Evolutionary conservation across 2,113 vertebrate genomes (phyloP).

Genomic region (Sturnus vulgaris): DNA sequence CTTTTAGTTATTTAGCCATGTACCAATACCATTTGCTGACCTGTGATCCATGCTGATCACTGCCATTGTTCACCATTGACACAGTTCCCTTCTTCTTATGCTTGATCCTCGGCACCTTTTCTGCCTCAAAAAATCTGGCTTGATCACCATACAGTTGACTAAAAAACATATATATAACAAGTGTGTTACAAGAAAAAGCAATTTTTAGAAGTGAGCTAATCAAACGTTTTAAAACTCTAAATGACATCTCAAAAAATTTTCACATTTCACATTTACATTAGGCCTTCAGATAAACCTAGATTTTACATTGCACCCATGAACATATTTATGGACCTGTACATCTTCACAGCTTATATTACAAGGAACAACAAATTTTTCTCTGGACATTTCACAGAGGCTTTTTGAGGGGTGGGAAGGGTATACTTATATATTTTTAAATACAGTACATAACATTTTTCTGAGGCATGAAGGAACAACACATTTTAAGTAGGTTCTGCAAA

Average conservation of each 20-base stretch:
- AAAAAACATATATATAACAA: conserved; percentile 21
- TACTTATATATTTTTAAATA: background rate
- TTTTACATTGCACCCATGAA: background rate
- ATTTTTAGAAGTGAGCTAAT: background rate
- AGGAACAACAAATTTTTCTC: background rate
- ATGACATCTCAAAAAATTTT: background rate
- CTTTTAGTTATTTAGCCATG: background rate
- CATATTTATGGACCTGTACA: background rate
- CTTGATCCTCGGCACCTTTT: conserved; percentile 93
- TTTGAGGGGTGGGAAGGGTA: rapidly evolving
- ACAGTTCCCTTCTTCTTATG: conserved; percentile 93
- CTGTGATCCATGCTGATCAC: conserved; percentile 92
- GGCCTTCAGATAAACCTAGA: background rate
- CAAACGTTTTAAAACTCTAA: background rate
- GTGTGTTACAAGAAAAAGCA: background rate
- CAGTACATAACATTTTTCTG: background rate
- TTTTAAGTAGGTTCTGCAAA: background rate
- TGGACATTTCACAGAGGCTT: background rate
- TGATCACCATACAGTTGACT: conserved; percentile 97
- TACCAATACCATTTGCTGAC: conserved; percentile 63
- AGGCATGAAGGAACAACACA: rapidly evolving
- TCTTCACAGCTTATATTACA: background rate
- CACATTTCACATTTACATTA: background rate
- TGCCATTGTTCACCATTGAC: conserved; percentile 98
- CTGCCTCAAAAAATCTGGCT: conserved; percentile 90